Evolutionary conservation across 2,113 vertebrate species (phyloP), one percentile per base, ranked within the genome.

Genomic region (Ancistrus triradiatus): DNA sequence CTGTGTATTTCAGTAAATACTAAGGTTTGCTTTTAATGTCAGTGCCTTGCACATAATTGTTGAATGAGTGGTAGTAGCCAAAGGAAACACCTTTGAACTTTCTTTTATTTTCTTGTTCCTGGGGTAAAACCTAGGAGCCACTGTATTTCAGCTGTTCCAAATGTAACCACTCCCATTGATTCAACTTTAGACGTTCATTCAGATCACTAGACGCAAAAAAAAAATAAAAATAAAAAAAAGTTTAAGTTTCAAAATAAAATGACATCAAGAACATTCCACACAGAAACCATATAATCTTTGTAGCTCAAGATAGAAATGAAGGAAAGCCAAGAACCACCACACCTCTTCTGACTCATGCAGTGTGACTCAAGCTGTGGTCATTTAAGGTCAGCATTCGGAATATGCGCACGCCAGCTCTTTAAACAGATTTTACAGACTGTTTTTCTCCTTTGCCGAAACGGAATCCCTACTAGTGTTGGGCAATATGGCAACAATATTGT

Each of bases 241-340:
- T n/a, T n/a, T n/a, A n/a, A 40, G 52, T 56, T 56, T 31, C 31
- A n/a, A 51, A 51, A 51, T 8, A 18, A 27, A 27, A 10, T 27
- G 17, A 33, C 51, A 35, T 33, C 17, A 56, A 38, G n/a, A n/a
- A 38, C 24, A 24, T 27, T n/a, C 35, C 37, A 27, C 37, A 43
- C n/a, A 42, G 24, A 58, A 58, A 43, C 25, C 56, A 59, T 57
- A 57, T 43, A 59, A 59, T 59, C 42, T 46, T 8, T 59, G 44
- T 28, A 59, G 57, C 57, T 59, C 25, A 59, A 46, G 57, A 59
- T 59, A 59, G 57, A 59, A 15, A 10, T 31, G 7, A 46, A 46
- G 25, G 21, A 17, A 17, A 46, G 24, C 57, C 57, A 59, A 59
- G 25, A 31, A 7, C 42, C 19, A 25, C 57, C 57, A 59, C 57